Percentiles rank a stretch among this genome's conserved stretches.
Evolutionary conservation across 1,140 invertebrate species (phyloP).

Genomic region (Drosophila nannoptera): DNA sequence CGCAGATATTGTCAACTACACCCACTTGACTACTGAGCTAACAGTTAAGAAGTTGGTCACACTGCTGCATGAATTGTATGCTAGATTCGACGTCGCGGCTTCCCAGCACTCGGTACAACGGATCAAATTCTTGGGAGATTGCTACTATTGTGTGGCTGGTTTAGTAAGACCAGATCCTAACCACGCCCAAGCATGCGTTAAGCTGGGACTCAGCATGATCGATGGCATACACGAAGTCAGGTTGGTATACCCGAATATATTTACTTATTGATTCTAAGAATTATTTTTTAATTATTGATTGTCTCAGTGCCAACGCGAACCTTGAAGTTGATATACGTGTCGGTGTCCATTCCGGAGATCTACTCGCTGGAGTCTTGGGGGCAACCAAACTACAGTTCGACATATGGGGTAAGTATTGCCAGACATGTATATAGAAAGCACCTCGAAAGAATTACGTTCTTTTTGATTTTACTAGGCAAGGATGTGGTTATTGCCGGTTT

Average conservation of each 20-base stretch:
- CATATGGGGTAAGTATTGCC: constrained; percentile 89
- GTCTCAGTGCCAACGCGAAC: constrained; percentile 83
- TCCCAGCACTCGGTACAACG: constrained; percentile 85
- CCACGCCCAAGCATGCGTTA: constrained; percentile 92
- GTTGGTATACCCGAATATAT: constrained; percentile 54
- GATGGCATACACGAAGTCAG: constrained; percentile 88
- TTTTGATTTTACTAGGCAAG: constrained; percentile 24
- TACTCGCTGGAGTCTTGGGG: constrained; percentile 94
- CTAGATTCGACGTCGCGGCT: constrained; percentile 94
- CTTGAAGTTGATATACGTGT: constrained; percentile 97
- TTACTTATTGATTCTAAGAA: no score
- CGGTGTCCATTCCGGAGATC: constrained; percentile 94
- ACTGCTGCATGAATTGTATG: constrained; percentile 95
- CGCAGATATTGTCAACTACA: constrained; percentile 98
- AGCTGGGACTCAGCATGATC: constrained; percentile 94
- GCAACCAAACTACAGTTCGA: constrained; percentile 97
- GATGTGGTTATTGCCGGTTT: constrained; percentile 96
- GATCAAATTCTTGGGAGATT: constrained; percentile 95
- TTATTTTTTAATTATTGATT: not conserved
- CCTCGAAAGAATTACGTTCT: not conserved
- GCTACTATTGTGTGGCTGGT: constrained; percentile 95
- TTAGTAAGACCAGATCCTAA: constrained; percentile 85
- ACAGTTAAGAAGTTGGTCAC: constrained; percentile 90
- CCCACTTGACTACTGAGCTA: constrained; percentile 90
- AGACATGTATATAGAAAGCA: not conserved